Conservation (phyloP, 1,140 invertebrate genomes). For the Andrena cerasifolii region DNA sequence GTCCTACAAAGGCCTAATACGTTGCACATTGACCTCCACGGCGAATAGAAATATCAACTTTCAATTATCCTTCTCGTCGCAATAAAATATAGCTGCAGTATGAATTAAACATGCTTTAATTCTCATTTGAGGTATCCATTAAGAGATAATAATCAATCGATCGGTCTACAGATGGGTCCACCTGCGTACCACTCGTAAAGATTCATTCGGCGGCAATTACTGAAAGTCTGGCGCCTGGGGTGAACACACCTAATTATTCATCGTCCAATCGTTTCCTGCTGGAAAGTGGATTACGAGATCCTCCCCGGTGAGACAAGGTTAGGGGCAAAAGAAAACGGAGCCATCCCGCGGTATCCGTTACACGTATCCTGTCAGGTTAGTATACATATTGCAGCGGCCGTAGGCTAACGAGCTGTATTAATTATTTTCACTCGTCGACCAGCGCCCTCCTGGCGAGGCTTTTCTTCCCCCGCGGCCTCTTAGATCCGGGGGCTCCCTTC, state of each 20-base stretch:
- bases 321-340: slow-evolving; percentile 23
- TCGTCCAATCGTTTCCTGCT: slow-evolving; percentile 39
- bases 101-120: background rate
- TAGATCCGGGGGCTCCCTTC: background rate
- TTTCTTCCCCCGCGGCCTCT: background rate
- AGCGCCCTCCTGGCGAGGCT: slow-evolving; percentile 36
- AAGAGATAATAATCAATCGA: slow-evolving; percentile 31
- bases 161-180: slow-evolving; percentile 4
- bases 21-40: too few species aligned
- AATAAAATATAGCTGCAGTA: too few species aligned
- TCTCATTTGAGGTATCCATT: background rate
- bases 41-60: too few species aligned
- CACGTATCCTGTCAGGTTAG: slow-evolving; percentile 39
- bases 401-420: slow-evolving; percentile 60
- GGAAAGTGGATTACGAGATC: slow-evolving; percentile 59
- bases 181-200: slow-evolving; percentile 32
- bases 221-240: slow-evolving; percentile 38
- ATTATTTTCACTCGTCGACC: slow-evolving; percentile 63
- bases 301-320: slow-evolving; percentile 26
- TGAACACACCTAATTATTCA: slow-evolving; percentile 63
- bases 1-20: too few species aligned
- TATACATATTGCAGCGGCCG: slow-evolving; percentile 43
- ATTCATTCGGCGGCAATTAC: slow-evolving; percentile 41
- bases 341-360: slow-evolving; percentile 55
- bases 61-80: too few species aligned